Conservation (phyloP, 2,113 vertebrate species). For the Alaudala cheleensis region DNA sequence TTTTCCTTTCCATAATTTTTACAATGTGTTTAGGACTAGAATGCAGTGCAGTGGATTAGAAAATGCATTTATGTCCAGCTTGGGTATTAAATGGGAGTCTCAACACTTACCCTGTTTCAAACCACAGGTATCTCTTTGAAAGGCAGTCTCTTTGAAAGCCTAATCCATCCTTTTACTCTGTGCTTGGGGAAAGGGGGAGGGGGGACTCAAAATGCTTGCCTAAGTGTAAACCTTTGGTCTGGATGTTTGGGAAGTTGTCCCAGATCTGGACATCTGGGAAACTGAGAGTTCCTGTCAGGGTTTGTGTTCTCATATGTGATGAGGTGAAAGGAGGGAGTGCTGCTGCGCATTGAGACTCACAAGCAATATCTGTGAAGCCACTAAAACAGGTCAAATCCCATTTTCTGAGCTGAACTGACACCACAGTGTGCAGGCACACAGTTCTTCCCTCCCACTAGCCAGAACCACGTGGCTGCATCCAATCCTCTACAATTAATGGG, state of each 20-base stretch:
- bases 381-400: neutral
- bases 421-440: fast-evolving
- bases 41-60: neutral
- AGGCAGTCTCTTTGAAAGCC: neutral
- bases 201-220: neutral
- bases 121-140: neutral
- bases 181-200: neutral
- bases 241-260: neutral
- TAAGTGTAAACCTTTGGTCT: neutral
- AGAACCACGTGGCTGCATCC: neutral
- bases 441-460: neutral
- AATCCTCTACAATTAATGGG: too few species aligned
- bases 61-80: neutral
- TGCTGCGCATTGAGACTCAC: neutral
- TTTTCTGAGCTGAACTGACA: neutral
- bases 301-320: fast-evolving
- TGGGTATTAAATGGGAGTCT: neutral
- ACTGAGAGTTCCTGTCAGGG: neutral
- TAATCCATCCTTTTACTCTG: neutral
- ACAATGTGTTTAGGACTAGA: neutral
- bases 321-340: neutral
- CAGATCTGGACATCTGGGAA: neutral
- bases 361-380: neutral
- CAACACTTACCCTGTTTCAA: neutral
- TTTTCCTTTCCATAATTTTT: neutral